Evolutionary conservation across 2,888 invertebrate genomes (phyloP).

Genomic region (Teleogryllus oceanicus): DNA sequence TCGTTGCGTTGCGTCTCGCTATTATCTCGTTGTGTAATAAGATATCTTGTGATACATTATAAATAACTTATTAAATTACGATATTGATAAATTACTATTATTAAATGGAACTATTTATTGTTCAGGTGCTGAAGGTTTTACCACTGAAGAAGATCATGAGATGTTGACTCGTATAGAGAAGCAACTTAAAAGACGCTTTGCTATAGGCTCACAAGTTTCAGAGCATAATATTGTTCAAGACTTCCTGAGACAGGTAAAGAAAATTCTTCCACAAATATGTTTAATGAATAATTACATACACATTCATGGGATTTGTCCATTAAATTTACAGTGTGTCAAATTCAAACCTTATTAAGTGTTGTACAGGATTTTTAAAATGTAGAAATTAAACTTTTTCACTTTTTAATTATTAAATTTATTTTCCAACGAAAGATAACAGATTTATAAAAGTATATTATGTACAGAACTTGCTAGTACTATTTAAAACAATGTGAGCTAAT

Average conservation of each 20-base stretch:
- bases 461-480: not conserved
- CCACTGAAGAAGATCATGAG: constrained; percentile 91
- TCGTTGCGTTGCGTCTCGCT: no score
- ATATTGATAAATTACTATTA: not conserved
- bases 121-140: constrained; percentile 96
- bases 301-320: no score
- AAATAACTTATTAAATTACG: no score
- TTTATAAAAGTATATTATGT: not conserved
- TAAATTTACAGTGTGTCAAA: no score
- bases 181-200: constrained; percentile 89
- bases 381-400: no score
- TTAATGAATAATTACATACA: no score
- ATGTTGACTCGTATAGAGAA: constrained; percentile 84
- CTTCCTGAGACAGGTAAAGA: constrained; percentile 52
- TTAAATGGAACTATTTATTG: not conserved
- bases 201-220: constrained; percentile 94
- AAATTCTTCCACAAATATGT: no score
- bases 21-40: no score
- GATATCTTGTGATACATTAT: no score
- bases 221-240: constrained; percentile 92
- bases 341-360: no score
- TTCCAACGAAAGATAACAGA: not conserved
- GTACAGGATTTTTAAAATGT: no score
- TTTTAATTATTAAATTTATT: not conserved
- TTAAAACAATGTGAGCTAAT: not conserved